phyloP scores from a whole-genome alignment of 1,140 invertebrate genomes.

The Oryzaephilus surinamensis region DNA sequence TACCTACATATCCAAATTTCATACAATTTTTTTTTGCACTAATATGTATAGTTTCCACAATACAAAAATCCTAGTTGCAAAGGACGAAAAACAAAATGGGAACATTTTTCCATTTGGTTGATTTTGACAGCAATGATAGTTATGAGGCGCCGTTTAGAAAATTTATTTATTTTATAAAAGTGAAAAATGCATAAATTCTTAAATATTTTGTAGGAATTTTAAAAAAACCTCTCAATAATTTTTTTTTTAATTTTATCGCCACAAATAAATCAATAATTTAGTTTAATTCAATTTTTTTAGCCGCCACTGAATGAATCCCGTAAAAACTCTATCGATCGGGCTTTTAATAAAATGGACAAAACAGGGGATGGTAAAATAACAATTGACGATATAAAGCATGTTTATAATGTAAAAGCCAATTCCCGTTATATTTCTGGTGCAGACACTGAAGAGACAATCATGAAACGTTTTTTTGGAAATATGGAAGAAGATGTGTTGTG shows the following conservation, averaged over 20 bases:
- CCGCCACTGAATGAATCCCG: conserved; percentile 75
- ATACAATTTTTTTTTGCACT: neutral
- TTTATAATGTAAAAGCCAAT: conserved; percentile 72
- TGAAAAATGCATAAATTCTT: too few species aligned
- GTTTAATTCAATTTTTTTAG: conserved; percentile 44
- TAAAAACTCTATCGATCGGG: conserved; percentile 64
- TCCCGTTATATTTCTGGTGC: conserved; percentile 83
- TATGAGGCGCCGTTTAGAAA: too few species aligned
- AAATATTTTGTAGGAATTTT: too few species aligned
- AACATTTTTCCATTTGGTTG: too few species aligned
- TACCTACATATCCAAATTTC: too few species aligned
- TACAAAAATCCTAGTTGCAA: neutral
- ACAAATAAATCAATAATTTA: neutral
- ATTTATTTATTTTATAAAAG: too few species aligned
- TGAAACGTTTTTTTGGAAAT: conserved; percentile 75
- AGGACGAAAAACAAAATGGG: too few species aligned
- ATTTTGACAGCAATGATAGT: too few species aligned
- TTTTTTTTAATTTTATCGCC: too few species aligned
- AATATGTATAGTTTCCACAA: neutral
- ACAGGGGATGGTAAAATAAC: conserved; percentile 78
- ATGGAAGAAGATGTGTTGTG: conserved; percentile 81
- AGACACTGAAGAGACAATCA: conserved; percentile 74
- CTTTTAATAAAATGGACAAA: conserved; percentile 84
- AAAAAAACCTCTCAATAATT: too few species aligned
- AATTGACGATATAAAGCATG: conserved; percentile 69